Conservation (phyloP, 2,797 vertebrate genomes). For the Mormyrus hasselquistii region DNA sequence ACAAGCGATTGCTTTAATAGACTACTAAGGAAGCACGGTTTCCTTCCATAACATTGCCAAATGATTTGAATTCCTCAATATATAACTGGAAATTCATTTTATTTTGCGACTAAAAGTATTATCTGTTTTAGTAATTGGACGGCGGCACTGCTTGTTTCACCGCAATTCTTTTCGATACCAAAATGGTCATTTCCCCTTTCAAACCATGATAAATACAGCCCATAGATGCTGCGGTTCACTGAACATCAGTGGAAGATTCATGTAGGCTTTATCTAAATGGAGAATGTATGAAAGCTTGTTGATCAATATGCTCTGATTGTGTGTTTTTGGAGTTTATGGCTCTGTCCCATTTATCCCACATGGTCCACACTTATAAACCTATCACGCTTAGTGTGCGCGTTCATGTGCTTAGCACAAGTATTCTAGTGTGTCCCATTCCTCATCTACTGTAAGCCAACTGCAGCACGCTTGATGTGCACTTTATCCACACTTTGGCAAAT, state of each 20-base stretch:
- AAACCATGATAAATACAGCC: not conserved
- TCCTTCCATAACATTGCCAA: not conserved
- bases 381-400: not conserved
- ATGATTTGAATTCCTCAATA: not conserved
- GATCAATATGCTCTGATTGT: not conserved
- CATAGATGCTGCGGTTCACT: not conserved
- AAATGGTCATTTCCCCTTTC: not conserved
- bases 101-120: not conserved
- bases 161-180: not conserved
- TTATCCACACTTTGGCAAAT: not conserved
- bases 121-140: not conserved
- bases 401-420: not conserved
- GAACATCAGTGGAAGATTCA: not conserved
- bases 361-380: not conserved
- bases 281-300: not conserved
- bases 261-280: not conserved
- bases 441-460: not conserved
- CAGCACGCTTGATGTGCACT: not conserved
- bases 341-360: not conserved
- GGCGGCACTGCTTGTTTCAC: not conserved
- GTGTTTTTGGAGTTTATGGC: not conserved
- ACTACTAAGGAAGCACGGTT: not conserved
- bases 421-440: not conserved
- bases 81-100: not conserved
- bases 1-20: not conserved